Evolutionary conservation across 2,888 invertebrate genomes (phyloP).

Genomic region (Microchrysa polita): DNA sequence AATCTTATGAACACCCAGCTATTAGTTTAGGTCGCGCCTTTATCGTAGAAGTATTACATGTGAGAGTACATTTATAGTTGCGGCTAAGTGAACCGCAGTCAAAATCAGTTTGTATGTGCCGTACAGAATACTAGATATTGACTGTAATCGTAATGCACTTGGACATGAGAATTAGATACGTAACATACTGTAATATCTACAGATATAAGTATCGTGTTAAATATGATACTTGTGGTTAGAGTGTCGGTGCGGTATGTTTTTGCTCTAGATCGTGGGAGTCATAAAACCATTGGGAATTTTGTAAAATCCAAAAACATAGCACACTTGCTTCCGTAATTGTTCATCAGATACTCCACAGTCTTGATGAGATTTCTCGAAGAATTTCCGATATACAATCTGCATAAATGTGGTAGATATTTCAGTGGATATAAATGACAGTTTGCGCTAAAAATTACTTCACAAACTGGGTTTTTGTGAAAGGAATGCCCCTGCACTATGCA

Average conservation of each 20-base stretch:
- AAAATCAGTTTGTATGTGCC: too few species aligned
- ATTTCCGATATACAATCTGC: conserved; percentile 13
- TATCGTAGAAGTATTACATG: too few species aligned
- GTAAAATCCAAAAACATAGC: neutral
- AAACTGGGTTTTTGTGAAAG: conserved; percentile 28
- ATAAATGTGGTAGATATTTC: conserved; percentile 22
- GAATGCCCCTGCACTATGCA: conserved; percentile 15
- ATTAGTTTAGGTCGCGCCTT: too few species aligned
- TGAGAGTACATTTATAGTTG: too few species aligned
- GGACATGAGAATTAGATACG: too few species aligned
- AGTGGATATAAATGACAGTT: neutral
- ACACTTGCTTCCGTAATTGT: conserved; percentile 10
- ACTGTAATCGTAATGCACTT: too few species aligned
- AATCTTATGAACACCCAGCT: too few species aligned
- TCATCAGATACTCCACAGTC: neutral
- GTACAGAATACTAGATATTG: too few species aligned
- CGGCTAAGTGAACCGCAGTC: too few species aligned
- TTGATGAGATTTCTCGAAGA: neutral
- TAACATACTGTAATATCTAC: neutral
- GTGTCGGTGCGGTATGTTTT: conserved; percentile 27
- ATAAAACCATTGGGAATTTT: conserved; percentile 24
- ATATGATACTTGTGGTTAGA: conserved; percentile 22
- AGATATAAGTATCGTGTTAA: conserved; percentile 12
- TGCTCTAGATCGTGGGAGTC: conserved; percentile 34
- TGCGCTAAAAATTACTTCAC: neutral